Percentiles rank a stretch among this genome's conserved stretches.
These are phyloP conservation scores for Bombus cullumanus DNA, from an alignment of 1,140 invertebrate species.

Conservation along the genomic window DNA sequence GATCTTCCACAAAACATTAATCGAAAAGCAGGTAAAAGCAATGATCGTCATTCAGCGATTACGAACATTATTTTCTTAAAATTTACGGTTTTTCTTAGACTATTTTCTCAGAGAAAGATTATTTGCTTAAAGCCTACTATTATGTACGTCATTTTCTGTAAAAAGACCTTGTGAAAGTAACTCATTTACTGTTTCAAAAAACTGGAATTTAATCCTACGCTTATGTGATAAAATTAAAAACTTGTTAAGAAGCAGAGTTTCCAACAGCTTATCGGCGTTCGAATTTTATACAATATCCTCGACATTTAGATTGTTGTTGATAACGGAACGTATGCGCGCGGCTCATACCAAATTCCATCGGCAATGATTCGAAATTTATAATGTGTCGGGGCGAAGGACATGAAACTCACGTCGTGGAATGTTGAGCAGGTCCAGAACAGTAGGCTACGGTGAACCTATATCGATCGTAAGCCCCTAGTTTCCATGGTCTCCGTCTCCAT, in stretches of 20 bases:
- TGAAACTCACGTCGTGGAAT: constrained; percentile 23
- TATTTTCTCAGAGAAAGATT: too few relatives aligned
- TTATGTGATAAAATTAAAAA: background rate
- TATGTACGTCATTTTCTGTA: too few relatives aligned
- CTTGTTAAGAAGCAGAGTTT: background rate
- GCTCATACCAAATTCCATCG: background rate
- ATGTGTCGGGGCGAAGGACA: background rate
- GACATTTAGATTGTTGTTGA: background rate
- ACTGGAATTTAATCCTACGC: background rate
- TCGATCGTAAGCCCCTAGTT: constrained; percentile 52
- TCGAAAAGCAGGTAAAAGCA: too few relatives aligned
- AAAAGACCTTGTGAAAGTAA: too few relatives aligned
- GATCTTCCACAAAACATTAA: too few relatives aligned
- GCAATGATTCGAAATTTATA: constrained; percentile 16
- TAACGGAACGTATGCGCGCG: background rate
- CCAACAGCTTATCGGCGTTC: background rate
- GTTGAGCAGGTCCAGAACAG: constrained; percentile 56
- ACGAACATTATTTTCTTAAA: too few relatives aligned
- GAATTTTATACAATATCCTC: background rate
- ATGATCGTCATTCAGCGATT: too few relatives aligned
- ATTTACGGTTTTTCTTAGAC: too few relatives aligned
- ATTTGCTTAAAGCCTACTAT: too few relatives aligned
- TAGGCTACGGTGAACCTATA: constrained; percentile 46
- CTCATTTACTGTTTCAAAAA: too few relatives aligned
- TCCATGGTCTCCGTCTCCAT: constrained; percentile 58